Evolutionary conservation across 1,140 invertebrate genomes (phyloP).

Genomic region (Cheumatopsyche charites): DNA sequence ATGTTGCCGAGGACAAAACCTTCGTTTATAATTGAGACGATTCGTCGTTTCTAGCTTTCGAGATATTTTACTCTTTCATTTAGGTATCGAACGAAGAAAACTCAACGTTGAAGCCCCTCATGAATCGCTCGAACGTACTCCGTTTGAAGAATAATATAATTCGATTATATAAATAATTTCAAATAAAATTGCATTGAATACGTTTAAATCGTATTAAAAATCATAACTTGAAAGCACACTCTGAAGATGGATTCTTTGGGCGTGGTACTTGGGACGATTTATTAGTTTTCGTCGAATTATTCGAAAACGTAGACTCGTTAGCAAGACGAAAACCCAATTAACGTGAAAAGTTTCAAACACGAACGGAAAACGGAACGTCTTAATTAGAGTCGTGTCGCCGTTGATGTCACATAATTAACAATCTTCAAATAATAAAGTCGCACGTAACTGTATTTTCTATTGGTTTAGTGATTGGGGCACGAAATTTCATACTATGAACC

Average conservation of each 20-base stretch:
- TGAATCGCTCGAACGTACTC: too few species aligned
- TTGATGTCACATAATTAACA: constrained; percentile 21
- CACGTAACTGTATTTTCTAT: background rate
- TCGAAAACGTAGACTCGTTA: constrained; percentile 27
- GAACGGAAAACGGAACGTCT: constrained; percentile 26
- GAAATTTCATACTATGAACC: background rate
- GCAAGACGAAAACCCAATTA: constrained; percentile 37
- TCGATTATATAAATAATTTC: too few species aligned
- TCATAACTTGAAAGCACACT: background rate
- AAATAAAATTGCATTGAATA: too few species aligned
- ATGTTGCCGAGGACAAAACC: constrained; percentile 43
- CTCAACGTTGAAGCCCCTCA: too few species aligned
- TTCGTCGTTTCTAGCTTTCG: too few species aligned
- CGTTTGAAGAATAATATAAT: too few species aligned
- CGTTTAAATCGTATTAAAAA: too few species aligned
- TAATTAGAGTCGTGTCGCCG: constrained; percentile 10
- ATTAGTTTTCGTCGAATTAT: constrained; percentile 38
- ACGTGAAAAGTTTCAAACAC: constrained; percentile 23
- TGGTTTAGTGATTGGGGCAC: too few species aligned
- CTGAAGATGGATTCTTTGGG: constrained; percentile 23
- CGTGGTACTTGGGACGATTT: constrained; percentile 11
- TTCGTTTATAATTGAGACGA: background rate
- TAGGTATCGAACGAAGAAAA: background rate
- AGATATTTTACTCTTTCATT: background rate
- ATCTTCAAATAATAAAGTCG: constrained; percentile 12